These are phyloP conservation scores for Drosophila nigromelanica DNA, from an alignment of 1,140 invertebrate genomes.

Conservation along the genomic window DNA sequence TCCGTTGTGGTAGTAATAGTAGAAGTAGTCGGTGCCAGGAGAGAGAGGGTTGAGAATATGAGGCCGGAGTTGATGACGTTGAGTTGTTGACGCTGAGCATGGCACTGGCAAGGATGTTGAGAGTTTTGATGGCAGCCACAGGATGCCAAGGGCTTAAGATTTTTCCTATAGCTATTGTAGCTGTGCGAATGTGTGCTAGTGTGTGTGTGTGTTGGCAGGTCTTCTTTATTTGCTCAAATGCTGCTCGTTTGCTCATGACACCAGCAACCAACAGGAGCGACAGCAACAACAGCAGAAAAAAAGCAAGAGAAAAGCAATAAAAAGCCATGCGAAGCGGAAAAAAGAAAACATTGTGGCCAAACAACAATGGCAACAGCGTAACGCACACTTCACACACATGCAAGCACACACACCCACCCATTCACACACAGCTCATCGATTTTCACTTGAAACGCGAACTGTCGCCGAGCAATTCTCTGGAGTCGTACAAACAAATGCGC, in stretches of 20 bases:
- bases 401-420: slow-evolving; percentile 9
- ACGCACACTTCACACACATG: slow-evolving; percentile 46
- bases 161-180: slow-evolving; percentile 16
- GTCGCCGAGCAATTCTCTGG: slow-evolving; percentile 61
- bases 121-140: slow-evolving; percentile 45
- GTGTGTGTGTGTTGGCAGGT: slow-evolving; percentile 58
- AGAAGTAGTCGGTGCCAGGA: neutral
- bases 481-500: slow-evolving; percentile 78
- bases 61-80: slow-evolving; percentile 36
- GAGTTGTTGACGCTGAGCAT: slow-evolving; percentile 43
- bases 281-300: slow-evolving; percentile 47
- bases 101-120: slow-evolving; percentile 23
- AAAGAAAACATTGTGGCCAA: slow-evolving; percentile 80
- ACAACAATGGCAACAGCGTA: slow-evolving; percentile 59
- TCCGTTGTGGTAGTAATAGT: slow-evolving; percentile 4
- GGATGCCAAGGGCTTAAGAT: slow-evolving; percentile 42
- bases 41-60: no score
- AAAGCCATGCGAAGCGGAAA: slow-evolving; percentile 69
- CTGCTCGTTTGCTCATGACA: slow-evolving; percentile 79
- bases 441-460: slow-evolving; percentile 70
- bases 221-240: slow-evolving; percentile 80
- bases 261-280: slow-evolving; percentile 53
- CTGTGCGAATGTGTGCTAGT: slow-evolving; percentile 3
- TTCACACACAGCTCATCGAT: slow-evolving; percentile 57
- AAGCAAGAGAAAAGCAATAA: slow-evolving; percentile 70